phyloP scores from a whole-genome alignment of 2,113 vertebrate species.

The Eublepharis macularius region DNA sequence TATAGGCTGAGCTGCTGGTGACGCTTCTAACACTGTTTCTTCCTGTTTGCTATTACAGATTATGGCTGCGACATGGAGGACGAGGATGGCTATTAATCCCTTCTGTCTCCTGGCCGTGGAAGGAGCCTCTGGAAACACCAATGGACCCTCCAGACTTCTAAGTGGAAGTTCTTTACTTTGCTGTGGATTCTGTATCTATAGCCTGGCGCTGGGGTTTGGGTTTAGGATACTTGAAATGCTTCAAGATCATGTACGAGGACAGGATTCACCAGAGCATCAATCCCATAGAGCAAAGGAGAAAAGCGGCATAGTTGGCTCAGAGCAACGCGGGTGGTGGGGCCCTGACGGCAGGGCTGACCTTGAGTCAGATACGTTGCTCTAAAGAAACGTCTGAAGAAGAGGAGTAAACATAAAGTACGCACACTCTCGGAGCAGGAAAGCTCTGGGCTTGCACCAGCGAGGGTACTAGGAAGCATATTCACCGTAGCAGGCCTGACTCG shows the following conservation, averaged over 20 bases:
- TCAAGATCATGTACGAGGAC: conserved; percentile 49
- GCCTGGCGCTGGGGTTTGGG: conserved; percentile 55
- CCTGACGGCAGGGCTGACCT: conserved; percentile 27
- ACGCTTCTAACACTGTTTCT: background rate
- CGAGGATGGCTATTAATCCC: conserved; percentile 81
- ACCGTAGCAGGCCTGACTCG: background rate
- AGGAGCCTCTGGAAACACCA: conserved; percentile 48
- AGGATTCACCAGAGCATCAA: conserved; percentile 28
- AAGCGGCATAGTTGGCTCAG: conserved; percentile 10
- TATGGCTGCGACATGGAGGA: conserved; percentile 90
- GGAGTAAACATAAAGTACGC: background rate
- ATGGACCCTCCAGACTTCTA: conserved; percentile 41
- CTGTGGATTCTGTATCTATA: conserved; percentile 47
- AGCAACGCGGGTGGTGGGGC: conserved; percentile 18
- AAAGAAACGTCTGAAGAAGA: conserved; percentile 17
- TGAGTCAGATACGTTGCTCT: conserved; percentile 37
- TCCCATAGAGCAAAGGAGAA: conserved; percentile 45
- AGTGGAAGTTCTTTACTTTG: conserved; percentile 33
- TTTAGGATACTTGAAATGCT: conserved; percentile 63
- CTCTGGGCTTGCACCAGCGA: background rate
- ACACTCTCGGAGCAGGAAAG: background rate
- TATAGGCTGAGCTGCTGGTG: background rate
- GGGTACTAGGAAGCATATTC: background rate
- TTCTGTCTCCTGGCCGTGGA: conserved; percentile 40
- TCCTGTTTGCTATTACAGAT: conserved; percentile 76